Base-by-base conservation (phyloP, 2,113 vertebrate species). In the Neoarius graeffei region DNA sequence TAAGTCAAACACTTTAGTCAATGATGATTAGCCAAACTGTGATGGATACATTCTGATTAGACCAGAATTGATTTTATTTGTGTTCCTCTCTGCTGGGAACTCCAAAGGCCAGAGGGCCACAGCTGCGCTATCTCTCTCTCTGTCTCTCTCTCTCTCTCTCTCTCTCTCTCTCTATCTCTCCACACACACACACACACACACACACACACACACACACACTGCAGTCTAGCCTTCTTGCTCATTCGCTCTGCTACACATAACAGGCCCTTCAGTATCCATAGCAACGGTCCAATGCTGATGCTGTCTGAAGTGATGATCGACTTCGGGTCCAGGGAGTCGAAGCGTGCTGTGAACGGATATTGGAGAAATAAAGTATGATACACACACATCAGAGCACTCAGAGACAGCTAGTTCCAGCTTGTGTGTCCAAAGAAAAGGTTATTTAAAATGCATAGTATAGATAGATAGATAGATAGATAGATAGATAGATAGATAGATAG, bases 281-380 rank as follows among this genome's bases (percentile, higher is more conserved):
- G 94, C 90, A 93, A 94, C 94, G 57, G 83, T 91, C 89, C 84
- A 89, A 93, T 93, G 91, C 91, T 91, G 92, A 92, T 91, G 89
- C 89, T 87, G 88, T 93, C 90, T 90, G 42, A 85, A 87, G 66
- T 57, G 84, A 89, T 67, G 86, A 89, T 82, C 71, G 87, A 91
- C 85, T 92, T 89, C 50, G 77, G 64, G 67, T 73, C 86, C 81
- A 89, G 59, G 88, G 90, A 88, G 67, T 84, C 81, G 86, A 27
- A 81, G 62, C 74, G 13, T 54, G 60, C 84, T 59, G 52, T 73
- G 88, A 86, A 48, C 84, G 67, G 81, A 88, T 89, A 90, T 87
- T 88, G 87, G 67, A n/a, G 35, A 85, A 84, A 90, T 89, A 81
- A 86, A 74, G 74, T 82, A 67, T 54, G 74, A 85, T n/a, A 56